phyloP scores from a whole-genome alignment of 92 coral and sea anemone species.

The Umimayanthus chanpuru region DNA sequence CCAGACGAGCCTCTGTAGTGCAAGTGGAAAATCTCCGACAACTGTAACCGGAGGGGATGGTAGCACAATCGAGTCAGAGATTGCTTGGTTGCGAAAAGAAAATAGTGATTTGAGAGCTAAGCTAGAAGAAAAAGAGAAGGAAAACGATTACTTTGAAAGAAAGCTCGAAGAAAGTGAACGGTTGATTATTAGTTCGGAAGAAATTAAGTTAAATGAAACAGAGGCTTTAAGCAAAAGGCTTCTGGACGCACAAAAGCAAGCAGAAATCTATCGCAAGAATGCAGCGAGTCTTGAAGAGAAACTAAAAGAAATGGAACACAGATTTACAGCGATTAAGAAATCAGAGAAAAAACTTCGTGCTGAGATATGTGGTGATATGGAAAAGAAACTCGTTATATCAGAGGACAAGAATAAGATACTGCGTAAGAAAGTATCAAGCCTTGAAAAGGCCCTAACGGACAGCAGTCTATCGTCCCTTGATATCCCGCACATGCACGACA shows the following conservation, averaged over 20 bases:
- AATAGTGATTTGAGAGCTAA: constrained; percentile 66
- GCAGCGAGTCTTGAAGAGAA: constrained; percentile 50
- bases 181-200: constrained; percentile 28
- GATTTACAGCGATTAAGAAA: constrained; percentile 57
- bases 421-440: constrained; percentile 37
- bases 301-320: constrained; percentile 52
- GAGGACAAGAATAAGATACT: constrained; percentile 43
- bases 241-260: constrained; percentile 20
- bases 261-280: constrained; percentile 6
- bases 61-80: constrained; percentile 62
- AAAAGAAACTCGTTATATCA: constrained; percentile 44
- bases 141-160: constrained; percentile 57
- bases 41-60: constrained; percentile 25
- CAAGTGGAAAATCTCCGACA: constrained; percentile 35
- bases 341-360: constrained; percentile 74
- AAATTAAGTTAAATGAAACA: constrained; percentile 51
- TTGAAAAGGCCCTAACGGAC: constrained; percentile 27
- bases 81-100: constrained; percentile 62
- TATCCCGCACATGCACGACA: constrained; percentile 15
- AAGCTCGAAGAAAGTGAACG: constrained; percentile 31
- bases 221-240: constrained; percentile 54
- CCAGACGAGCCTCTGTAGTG: constrained; percentile 42
- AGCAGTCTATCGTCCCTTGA: constrained; percentile 40
- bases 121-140: constrained; percentile 70
- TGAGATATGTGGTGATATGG: constrained; percentile 67